Conservation (phyloP, 2,797 vertebrate genomes). For the Yasuhikotakia modesta region DNA sequence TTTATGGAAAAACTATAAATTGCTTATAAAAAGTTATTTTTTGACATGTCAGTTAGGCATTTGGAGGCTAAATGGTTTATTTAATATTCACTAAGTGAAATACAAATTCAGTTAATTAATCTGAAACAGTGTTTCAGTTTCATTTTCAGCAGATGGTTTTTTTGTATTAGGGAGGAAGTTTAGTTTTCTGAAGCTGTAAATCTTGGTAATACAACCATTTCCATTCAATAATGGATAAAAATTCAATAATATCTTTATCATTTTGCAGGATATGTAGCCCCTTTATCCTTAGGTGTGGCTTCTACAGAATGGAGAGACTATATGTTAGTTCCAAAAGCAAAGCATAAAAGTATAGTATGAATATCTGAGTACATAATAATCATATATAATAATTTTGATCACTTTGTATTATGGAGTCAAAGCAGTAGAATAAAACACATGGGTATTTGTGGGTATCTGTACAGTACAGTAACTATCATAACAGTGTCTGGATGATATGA, state of each 20-base stretch:
- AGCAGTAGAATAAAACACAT: neutral
- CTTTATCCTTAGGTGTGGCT: neutral
- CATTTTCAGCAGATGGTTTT: neutral
- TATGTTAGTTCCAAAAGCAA: too few species aligned
- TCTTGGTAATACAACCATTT: neutral
- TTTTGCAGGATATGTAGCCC: neutral
- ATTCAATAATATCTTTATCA: neutral
- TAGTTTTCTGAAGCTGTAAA: neutral
- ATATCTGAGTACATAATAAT: too few species aligned
- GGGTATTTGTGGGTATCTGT: neutral
- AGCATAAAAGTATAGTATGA: too few species aligned
- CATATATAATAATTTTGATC: too few species aligned
- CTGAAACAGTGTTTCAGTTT: neutral
- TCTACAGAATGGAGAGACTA: neutral
- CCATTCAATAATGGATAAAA: neutral
- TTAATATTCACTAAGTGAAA: neutral
- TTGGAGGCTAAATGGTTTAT: neutral
- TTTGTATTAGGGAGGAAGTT: too few species aligned
- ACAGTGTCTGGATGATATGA: neutral
- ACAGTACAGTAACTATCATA: neutral
- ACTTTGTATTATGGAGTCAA: too few species aligned
- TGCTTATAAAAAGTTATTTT: too few species aligned
- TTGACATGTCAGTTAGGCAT: too few species aligned
- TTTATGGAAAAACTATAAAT: neutral
- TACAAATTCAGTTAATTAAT: neutral